These are phyloP conservation scores for Axea sp. DNA, from an alignment of 2,888 invertebrate species.

Conservation along the genomic window DNA sequence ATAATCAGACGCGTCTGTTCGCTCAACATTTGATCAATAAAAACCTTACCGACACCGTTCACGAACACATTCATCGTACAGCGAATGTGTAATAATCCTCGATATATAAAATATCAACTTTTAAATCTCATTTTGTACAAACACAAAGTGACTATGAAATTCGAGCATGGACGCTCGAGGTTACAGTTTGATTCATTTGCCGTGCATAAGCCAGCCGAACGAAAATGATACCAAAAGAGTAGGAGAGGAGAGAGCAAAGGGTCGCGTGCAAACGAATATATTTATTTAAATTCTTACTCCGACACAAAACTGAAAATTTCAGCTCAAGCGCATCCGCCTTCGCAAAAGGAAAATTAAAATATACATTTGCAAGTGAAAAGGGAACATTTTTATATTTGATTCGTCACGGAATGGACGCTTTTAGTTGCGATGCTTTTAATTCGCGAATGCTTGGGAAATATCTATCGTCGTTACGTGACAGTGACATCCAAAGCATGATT, in stretches of 20 bases:
- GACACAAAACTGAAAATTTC: conserved; percentile 15
- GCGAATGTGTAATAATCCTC: conserved; percentile 3
- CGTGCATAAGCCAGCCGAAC: too few relatives aligned
- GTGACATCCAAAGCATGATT: conserved; percentile 16
- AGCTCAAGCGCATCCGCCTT: conserved; percentile 23
- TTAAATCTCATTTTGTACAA: conserved; percentile 3
- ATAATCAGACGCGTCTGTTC: background rate
- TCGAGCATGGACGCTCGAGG: too few relatives aligned
- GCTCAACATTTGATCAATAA: conserved; percentile 10
- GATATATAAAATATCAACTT: conserved; percentile 12
- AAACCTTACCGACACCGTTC: conserved; percentile 5
- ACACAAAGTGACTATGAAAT: too few relatives aligned
- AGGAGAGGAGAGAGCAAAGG: background rate
- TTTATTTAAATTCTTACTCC: conserved; percentile 30
- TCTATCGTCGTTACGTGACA: conserved; percentile 26
- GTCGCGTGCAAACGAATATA: conserved; percentile 4
- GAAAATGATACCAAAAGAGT: too few relatives aligned
- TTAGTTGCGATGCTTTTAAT: conserved; percentile 37
- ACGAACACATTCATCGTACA: background rate
- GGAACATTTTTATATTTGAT: conserved; percentile 44
- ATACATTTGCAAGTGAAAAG: conserved; percentile 48
- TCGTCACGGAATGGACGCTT: conserved; percentile 34
- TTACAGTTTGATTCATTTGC: too few relatives aligned
- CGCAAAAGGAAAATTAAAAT: conserved; percentile 30
- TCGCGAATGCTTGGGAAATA: conserved; percentile 22